phyloP scores from a whole-genome alignment of 1,140 invertebrate species.

The Hyles vespertilio region DNA sequence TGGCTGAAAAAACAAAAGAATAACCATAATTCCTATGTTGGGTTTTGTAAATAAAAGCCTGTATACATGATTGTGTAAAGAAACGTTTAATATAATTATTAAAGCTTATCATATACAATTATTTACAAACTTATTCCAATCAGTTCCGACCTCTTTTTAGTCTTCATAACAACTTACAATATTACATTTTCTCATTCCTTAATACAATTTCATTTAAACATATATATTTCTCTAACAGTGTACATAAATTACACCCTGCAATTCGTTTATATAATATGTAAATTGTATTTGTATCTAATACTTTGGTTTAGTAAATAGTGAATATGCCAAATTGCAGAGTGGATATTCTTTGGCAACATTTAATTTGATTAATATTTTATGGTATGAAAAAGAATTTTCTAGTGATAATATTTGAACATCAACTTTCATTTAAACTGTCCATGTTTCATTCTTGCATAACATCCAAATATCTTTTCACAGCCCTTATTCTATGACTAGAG shows the following conservation, averaged over 20 bases:
- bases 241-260: slow-evolving; percentile 1
- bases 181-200: slow-evolving; percentile 14
- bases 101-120: slow-evolving; percentile 40
- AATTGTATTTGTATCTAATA: neutral
- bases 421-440: slow-evolving; percentile 2
- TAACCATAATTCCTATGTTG: neutral
- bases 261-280: neutral
- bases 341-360: slow-evolving; percentile 1
- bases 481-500: slow-evolving; percentile 65
- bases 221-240: slow-evolving; percentile 1
- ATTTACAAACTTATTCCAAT: slow-evolving; percentile 69
- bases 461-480: slow-evolving; percentile 61
- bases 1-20: no score
- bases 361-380: neutral
- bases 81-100: slow-evolving; percentile 25
- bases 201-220: neutral
- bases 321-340: neutral
- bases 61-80: neutral
- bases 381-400: no score
- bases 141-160: slow-evolving; percentile 58
- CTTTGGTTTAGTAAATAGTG: slow-evolving; percentile 7
- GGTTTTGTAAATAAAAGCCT: slow-evolving; percentile 3
- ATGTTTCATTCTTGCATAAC: slow-evolving; percentile 14
- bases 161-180: slow-evolving; percentile 25
- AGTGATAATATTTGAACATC: no score